These are phyloP conservation scores for Aleiodes sp. DNA, from an alignment of 1,140 invertebrate genomes.

Conservation along the genomic window DNA sequence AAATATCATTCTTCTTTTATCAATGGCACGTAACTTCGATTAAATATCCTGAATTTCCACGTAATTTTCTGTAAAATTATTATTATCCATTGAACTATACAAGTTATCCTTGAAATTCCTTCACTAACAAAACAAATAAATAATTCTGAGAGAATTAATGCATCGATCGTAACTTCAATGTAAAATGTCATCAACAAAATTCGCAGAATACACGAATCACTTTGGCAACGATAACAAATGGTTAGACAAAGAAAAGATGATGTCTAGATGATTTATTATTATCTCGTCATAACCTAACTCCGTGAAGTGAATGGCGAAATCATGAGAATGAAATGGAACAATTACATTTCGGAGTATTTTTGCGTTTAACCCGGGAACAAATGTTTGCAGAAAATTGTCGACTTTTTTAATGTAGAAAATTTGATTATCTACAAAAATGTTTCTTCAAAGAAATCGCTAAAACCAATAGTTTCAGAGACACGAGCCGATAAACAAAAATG, in stretches of 20 bases:
- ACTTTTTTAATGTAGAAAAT: no score
- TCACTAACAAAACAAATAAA: neutral
- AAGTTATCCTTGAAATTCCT: neutral
- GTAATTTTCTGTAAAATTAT: no score
- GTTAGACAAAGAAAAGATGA: constrained; percentile 9
- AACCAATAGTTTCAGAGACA: no score
- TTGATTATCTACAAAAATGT: no score
- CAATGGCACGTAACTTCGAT: neutral
- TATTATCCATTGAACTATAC: neutral
- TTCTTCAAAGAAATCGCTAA: no score
- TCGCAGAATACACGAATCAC: neutral
- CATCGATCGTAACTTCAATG: neutral
- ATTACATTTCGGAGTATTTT: neutral
- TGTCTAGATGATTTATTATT: neutral
- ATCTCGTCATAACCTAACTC: neutral
- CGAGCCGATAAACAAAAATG: no score
- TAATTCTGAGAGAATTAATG: neutral
- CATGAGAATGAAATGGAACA: no score
- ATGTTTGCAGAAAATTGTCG: no score
- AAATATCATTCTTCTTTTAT: neutral
- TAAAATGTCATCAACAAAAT: neutral
- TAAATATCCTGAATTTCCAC: no score
- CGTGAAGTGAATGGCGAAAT: no score
- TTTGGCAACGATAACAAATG: neutral
- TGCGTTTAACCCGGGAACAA: neutral